These are phyloP conservation scores for Esox lucius DNA, from an alignment of 2,797 vertebrate species.

Conservation along the genomic window DNA sequence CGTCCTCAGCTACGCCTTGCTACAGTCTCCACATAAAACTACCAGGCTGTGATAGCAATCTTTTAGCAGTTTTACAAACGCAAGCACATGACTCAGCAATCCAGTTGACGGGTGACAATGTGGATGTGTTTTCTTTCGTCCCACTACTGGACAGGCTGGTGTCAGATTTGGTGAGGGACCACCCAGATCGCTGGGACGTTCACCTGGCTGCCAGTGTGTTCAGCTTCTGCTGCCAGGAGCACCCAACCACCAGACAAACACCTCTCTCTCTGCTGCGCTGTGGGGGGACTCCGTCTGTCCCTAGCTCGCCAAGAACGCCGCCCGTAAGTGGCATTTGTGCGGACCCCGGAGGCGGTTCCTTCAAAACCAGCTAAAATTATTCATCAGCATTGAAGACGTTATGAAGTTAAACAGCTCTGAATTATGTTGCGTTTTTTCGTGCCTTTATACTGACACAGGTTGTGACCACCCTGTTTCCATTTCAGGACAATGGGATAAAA, in stretches of 20 bases:
- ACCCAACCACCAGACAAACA: not conserved
- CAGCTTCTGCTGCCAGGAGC: constrained; percentile 1
- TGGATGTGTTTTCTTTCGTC: not conserved
- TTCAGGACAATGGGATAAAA: not conserved
- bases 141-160: not conserved
- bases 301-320: not conserved
- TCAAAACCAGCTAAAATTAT: not conserved
- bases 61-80: not conserved
- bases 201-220: not conserved
- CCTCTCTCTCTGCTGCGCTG: not conserved
- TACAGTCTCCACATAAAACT: not conserved
- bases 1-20: not conserved
- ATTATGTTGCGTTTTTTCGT: not conserved
- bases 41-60: not conserved
- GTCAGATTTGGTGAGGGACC: not conserved
- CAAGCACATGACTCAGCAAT: not conserved
- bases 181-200: not conserved
- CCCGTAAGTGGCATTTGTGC: not conserved
- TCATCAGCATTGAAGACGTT: not conserved
- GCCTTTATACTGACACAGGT: not conserved
- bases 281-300: not conserved
- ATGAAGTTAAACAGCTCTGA: not conserved
- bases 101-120: not conserved
- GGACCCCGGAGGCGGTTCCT: too few relatives aligned
- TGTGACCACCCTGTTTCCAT: not conserved